phyloP scores from a whole-genome alignment of 2,797 vertebrate genomes.

The Cyprinella venusta region DNA sequence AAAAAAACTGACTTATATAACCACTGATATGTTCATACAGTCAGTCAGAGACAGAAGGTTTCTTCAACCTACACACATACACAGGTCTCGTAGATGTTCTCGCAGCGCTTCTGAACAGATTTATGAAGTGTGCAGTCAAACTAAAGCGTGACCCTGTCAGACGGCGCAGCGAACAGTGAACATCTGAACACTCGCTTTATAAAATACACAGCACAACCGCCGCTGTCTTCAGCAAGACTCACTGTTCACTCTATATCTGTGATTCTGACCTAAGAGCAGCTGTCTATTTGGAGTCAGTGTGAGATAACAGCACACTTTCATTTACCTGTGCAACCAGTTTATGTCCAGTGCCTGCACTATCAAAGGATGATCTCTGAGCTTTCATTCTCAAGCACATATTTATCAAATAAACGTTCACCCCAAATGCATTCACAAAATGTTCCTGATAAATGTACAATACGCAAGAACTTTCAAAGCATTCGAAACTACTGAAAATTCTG shows the following conservation, averaged over 20 bases:
- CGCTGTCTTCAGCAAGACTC: background rate
- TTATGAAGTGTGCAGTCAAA: background rate
- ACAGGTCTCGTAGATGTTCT: background rate
- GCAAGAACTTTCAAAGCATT: background rate
- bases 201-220: background rate
- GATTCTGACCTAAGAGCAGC: constrained; percentile 14
- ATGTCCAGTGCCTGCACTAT: constrained; percentile 58
- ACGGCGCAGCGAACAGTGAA: background rate
- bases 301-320: background rate
- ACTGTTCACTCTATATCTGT: background rate
- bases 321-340: constrained; percentile 1
- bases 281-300: background rate
- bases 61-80: constrained; percentile 7
- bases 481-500: background rate
- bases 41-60: constrained; percentile 27
- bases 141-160: background rate
- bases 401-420: background rate
- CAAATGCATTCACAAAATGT: background rate
- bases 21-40: background rate
- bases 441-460: background rate
- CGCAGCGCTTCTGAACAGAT: constrained; percentile 7
- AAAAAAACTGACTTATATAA: background rate
- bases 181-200: background rate
- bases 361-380: constrained; percentile 71
- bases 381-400: constrained; percentile 34